Evolutionary conservation across 2,797 vertebrate species (phyloP).

Genomic region (Manis crassicaudata): DNA sequence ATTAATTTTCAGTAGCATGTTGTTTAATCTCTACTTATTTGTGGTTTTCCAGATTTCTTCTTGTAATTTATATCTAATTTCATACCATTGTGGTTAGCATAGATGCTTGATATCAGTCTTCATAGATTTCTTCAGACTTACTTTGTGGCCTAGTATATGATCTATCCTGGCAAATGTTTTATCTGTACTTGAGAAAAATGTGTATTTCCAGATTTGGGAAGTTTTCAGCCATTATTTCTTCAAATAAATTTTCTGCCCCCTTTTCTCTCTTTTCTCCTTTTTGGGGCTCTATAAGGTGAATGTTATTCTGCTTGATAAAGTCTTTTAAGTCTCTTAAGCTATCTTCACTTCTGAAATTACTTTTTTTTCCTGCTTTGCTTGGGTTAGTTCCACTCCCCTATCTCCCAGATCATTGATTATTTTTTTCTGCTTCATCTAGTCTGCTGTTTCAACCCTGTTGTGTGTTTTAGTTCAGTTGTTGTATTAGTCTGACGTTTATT

Average conservation of each 20-base stretch:
- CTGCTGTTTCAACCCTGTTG: background rate
- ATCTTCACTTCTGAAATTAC: background rate
- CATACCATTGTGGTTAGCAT: background rate
- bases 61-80: background rate
- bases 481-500: background rate
- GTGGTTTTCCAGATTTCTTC: background rate
- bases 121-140: background rate
- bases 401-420: background rate
- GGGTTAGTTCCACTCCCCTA: background rate
- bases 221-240: background rate
- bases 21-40: background rate
- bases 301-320: background rate
- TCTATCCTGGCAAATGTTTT: background rate
- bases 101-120: background rate
- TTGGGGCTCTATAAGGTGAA: background rate
- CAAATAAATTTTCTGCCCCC: background rate
- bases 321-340: background rate
- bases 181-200: background rate
- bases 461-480: background rate
- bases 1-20: background rate
- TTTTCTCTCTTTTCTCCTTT: background rate
- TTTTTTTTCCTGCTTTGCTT: background rate
- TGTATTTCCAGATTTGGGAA: background rate
- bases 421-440: background rate
- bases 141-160: background rate